Evolutionary conservation across 1,140 invertebrate genomes (phyloP).

Genomic region (Aporrectodea caliginosa): DNA sequence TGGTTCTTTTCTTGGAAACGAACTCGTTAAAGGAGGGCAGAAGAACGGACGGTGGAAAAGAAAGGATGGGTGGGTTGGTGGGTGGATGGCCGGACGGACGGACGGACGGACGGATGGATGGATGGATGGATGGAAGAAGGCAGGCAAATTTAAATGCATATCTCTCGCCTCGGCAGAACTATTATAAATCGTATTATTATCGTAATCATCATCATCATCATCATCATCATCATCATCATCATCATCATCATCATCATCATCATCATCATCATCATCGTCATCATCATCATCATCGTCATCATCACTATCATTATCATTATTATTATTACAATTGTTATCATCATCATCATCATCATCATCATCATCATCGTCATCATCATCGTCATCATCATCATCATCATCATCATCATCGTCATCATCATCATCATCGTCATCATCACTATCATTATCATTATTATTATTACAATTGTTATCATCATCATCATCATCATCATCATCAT

Average conservation of each 20-base stretch:
- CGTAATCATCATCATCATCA: slow-evolving; percentile 1
- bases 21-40: no score
- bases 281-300: slow-evolving; percentile 3
- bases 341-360: slow-evolving; percentile 1
- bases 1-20: no score
- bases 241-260: slow-evolving; percentile 5
- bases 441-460: not conserved
- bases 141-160: not conserved
- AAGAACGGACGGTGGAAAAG: no score
- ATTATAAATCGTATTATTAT: not conserved
- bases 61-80: no score
- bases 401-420: not conserved
- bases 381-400: not conserved
- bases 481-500: no score
- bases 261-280: not conserved
- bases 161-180: not conserved
- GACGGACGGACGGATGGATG: no score
- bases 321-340: not conserved
- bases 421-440: not conserved
- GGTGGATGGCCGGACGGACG: no score
- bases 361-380: slow-evolving; percentile 1
- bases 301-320: not conserved
- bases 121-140: no score
- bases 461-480: not conserved
- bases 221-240: slow-evolving; percentile 1